A percentile compares a stretch with the other conserved stretches of the same genome.
Conservation (phyloP, 2,888 invertebrate genomes). For the Hirtodrosophila alboralis region DNA sequence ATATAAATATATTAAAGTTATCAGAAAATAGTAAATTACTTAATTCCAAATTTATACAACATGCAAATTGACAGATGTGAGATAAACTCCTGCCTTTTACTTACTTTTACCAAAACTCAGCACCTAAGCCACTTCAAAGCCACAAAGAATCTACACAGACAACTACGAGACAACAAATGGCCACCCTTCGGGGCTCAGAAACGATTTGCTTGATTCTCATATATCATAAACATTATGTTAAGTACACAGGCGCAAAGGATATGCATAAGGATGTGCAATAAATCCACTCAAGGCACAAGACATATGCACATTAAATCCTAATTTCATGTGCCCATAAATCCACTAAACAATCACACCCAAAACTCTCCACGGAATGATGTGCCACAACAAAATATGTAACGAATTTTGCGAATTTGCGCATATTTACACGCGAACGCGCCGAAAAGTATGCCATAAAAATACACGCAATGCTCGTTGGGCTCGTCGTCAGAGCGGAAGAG, state of each 20-base stretch:
- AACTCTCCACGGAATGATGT: conserved; percentile 45
- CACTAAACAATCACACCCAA: conserved; percentile 74
- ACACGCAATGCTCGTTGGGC: conserved; percentile 37
- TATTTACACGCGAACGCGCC: conserved; percentile 72
- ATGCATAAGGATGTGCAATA: conserved; percentile 60
- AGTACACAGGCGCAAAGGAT: conserved; percentile 43
- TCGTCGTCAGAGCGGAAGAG: too few species aligned
- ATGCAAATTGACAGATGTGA: conserved; percentile 43
- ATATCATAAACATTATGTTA: conserved; percentile 77
- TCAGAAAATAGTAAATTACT: too few species aligned
- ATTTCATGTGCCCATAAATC: conserved; percentile 78
- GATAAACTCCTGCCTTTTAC: conserved; percentile 5
- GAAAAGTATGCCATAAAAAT: conserved; percentile 73
- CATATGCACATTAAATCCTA: conserved; percentile 80
- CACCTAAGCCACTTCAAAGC: conserved; percentile 48
- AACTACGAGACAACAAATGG: conserved; percentile 33
- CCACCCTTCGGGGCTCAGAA: conserved; percentile 33
- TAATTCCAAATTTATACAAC: too few species aligned
- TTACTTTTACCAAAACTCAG: conserved; percentile 15
- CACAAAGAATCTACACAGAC: conserved; percentile 13
- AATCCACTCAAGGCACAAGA: conserved; percentile 70
- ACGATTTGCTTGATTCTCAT: conserved; percentile 60
- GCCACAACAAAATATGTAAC: conserved; percentile 65
- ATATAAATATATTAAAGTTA: too few species aligned
- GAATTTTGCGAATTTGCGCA: conserved; percentile 70